These are phyloP conservation scores for Clostera curtula DNA, from an alignment of 2,888 invertebrate species.

Conservation along the genomic window DNA sequence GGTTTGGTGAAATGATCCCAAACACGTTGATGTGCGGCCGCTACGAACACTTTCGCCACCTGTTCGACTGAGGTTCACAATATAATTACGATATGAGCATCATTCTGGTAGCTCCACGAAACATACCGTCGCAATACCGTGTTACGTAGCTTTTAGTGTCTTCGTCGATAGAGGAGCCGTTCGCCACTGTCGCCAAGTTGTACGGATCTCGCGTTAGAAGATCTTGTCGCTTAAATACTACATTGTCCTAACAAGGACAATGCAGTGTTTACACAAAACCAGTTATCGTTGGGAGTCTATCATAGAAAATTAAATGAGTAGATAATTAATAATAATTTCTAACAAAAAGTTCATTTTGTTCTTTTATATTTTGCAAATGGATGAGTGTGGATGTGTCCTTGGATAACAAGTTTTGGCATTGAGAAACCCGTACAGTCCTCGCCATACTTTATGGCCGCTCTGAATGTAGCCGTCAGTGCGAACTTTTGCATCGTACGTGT, in stretches of 20 bases:
- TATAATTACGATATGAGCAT: conserved; percentile 56
- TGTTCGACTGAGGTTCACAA: conserved; percentile 91
- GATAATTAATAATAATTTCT: too few species aligned
- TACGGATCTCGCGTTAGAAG: conserved; percentile 13
- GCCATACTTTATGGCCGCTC: too few species aligned
- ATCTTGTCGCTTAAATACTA: conserved; percentile 6
- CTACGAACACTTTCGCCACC: conserved; percentile 98
- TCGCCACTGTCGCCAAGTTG: conserved; percentile 22
- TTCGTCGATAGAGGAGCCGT: conserved; percentile 22
- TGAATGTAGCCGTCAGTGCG: too few species aligned
- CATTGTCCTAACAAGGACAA: conserved; percentile 14
- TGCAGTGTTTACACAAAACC: too few species aligned
- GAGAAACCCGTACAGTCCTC: too few species aligned
- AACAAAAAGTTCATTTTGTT: too few species aligned
- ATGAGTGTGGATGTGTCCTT: too few species aligned
- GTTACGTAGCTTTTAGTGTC: conserved; percentile 43
- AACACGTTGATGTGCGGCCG: conserved; percentile 97
- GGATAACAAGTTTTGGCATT: too few species aligned
- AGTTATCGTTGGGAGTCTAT: too few species aligned
- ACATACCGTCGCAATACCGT: conserved; percentile 58
- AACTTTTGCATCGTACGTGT: too few species aligned
- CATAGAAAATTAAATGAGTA: too few species aligned
- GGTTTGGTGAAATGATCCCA: conserved; percentile 99
- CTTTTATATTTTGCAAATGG: too few species aligned
- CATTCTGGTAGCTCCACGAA: conserved; percentile 36